Evolutionary conservation across 1,140 invertebrate genomes (phyloP), one percentile per base, ranked within the genome.

Genomic region (Pristionchus pacificus): DNA sequence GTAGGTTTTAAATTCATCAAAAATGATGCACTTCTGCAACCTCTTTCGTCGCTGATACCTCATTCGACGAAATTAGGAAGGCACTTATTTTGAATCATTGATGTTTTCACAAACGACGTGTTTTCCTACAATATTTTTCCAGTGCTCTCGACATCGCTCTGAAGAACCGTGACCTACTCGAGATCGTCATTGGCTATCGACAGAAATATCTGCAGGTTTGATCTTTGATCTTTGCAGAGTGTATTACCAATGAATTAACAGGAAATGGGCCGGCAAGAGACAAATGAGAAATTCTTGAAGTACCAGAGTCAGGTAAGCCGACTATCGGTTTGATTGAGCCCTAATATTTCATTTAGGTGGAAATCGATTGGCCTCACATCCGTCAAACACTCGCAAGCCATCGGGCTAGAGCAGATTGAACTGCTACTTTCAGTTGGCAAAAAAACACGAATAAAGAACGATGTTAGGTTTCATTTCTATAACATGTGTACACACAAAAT

Each of bases 131-230:
- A n/a, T 19, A 69, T 49, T 74, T 65, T 84, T 84, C 62, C 74
- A 91, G 91, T 80, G 92, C 93, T 0, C 84, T 95, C 29, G 92
- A 95, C 77, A 85, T 95, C 55, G 91, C 91, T 0, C 85, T 90
- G 1, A 92, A 92, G 78, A 88, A 93, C 84, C 90, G 91, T 77
- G 88, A 87, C 19, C 88, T 91, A 77, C 81, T 93, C 6, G 91
- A 92, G 65, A 89, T 89, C 57, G 91, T 95, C 10, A 79, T 93
- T 14, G 88, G 89, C n/a, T 87, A 90, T 72, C 87, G 93, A 65
- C 86, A 89, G 78, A 88, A 88, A 72, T 93, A 93, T 84, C 85
- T 94, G 14, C 86, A 89, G 38, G 38, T 19, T 10, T 6, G 38
- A 49, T 49, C 19, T 19, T 10, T 49, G 38, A 10, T 49, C 38